Evolutionary conservation across 2,113 vertebrate genomes (phyloP), one percentile per base, ranked within the genome.

Genomic region (Microcebus tavaratra): DNA sequence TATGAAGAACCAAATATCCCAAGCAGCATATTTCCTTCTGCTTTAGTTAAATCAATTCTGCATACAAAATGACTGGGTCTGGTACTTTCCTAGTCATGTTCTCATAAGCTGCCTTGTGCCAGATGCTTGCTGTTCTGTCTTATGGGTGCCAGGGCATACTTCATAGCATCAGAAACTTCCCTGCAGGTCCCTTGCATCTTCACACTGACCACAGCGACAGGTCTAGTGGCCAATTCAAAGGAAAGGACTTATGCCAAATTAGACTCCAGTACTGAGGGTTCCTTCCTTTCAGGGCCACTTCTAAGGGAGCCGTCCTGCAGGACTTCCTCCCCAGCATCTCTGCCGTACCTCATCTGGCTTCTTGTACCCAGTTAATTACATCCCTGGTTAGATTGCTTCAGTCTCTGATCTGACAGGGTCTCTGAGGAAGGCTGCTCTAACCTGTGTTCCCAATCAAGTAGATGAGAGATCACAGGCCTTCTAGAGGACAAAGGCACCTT

Each of bases 201-300:
- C 88, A 67, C 70, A 48, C 80, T 91, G 94, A 91, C 93, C 97
- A 79, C 8, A 7, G 67, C 2, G 1, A 86, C 55, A 91, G 83
- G 55, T 85, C 90, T 65, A 53, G 45, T 72, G 78, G 45, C 81
- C 0, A 13, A 85, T 92, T 98, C 85, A 55, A 89, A 97, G 96
- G 96, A 84, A 97, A 97, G 61, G 53, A 45, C 72, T 94, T 70
- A 78, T 65, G 78, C 95, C 97, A 93, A 94, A 93, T 87, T 31
- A 94, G 36, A 95, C 73, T 50, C 95, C 85, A 15, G 67, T 2
- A 21, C 84, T 79, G 86, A 79, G 27, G 3, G 59, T 53, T 75
- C 91, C 88, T 42, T 65, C 78, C 79, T 68, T 34, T 63, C 0
- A 50, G 76, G 36, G 48, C 31, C 88, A 88, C 87, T 95, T 94